Conservation (phyloP, 2,113 vertebrate genomes). For the Xiphorhynchus elegans region DNA sequence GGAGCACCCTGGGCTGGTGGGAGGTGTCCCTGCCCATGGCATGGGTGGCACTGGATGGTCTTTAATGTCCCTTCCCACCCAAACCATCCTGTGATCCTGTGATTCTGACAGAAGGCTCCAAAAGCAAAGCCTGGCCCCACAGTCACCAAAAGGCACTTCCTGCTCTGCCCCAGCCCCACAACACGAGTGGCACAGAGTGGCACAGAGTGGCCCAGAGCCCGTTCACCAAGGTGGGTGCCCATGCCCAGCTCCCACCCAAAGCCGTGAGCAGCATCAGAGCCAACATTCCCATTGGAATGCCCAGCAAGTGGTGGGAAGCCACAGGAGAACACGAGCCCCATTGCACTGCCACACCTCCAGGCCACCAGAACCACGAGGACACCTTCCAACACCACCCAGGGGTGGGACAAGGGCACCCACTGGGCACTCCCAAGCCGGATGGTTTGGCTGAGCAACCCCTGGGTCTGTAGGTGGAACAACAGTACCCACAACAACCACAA, state of each 20-base stretch:
- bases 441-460: too few relatives aligned
- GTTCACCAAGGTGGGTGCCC: accelerated
- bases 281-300: accelerated
- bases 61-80: not conserved
- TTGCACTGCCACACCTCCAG: accelerated
- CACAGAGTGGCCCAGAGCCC: not conserved
- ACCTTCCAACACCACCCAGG: accelerated
- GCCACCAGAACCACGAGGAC: not conserved
- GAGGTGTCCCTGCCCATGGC: not conserved
- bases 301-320: not conserved
- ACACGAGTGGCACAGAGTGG: not conserved
- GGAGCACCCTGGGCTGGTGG: not conserved
- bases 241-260: not conserved
- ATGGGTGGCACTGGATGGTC: not conserved
- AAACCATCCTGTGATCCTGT: not conserved
- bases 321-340: accelerated
- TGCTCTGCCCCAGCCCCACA: not conserved
- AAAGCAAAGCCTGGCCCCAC: not conserved
- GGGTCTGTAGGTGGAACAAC: accelerated
- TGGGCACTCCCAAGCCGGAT: accelerated
- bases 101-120: not conserved
- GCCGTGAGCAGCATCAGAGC: accelerated
- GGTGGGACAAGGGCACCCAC: accelerated
- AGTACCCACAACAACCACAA: accelerated
- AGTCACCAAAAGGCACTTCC: not conserved